These are phyloP conservation scores for Verasper variegatus DNA, from an alignment of 2,113 vertebrate species.

Conservation along the genomic window DNA sequence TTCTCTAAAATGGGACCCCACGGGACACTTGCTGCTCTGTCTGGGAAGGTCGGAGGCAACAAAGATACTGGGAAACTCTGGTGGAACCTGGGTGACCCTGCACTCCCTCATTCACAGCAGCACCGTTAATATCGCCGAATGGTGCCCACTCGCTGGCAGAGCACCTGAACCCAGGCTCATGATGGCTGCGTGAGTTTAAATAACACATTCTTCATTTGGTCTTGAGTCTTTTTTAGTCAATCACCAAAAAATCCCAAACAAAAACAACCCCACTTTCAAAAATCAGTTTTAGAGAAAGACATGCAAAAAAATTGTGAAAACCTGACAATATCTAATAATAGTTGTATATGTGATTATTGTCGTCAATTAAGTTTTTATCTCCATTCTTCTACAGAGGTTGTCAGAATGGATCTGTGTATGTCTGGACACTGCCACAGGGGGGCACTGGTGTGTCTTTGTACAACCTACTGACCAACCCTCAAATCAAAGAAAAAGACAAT, in stretches of 20 bases:
- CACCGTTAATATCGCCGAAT: constrained; percentile 76
- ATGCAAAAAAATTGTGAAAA: too few relatives aligned
- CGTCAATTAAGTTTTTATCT: constrained; percentile 1
- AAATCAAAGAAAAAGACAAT: constrained; percentile 68
- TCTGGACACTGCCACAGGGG: constrained; percentile 86
- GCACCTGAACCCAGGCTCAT: constrained; percentile 80
- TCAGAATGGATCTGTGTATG: constrained; percentile 85
- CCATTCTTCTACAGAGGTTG: constrained; percentile 76
- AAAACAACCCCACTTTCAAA: too few relatives aligned
- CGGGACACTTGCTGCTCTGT: constrained; percentile 83
- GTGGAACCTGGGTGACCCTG: constrained; percentile 77
- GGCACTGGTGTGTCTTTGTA: constrained; percentile 75
- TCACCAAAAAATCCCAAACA: too few relatives aligned
- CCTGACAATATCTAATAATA: neutral
- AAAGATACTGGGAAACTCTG: constrained; percentile 79
- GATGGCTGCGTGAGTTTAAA: constrained; percentile 82
- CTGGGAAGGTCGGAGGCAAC: constrained; percentile 80
- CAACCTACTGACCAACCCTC: constrained; percentile 68
- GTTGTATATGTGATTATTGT: neutral
- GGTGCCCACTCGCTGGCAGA: constrained; percentile 82
- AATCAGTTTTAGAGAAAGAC: too few relatives aligned
- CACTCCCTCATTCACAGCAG: constrained; percentile 81
- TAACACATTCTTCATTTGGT: neutral
- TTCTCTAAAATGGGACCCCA: constrained; percentile 84
- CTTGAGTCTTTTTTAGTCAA: neutral